Percentiles rank a stretch among this genome's conserved stretches.
Evolutionary conservation across 2,888 invertebrate species (phyloP).

Genomic region (Pollenia angustigena): DNA sequence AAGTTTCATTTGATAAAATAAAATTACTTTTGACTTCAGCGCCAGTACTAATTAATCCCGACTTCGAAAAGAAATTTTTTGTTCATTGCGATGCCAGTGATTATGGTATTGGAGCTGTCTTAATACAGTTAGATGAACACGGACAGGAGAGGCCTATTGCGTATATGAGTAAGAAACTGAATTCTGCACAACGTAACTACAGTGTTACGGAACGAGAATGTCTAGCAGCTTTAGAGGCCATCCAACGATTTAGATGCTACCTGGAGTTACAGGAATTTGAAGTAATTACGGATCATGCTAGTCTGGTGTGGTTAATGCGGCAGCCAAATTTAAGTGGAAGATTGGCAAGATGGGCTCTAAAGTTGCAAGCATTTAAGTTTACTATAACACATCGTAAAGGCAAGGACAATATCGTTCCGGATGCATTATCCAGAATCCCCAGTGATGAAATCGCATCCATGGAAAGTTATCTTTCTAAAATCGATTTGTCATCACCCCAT

Average conservation of each 20-base stretch:
- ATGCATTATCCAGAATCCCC: conserved; percentile 59
- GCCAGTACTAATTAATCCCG: neutral
- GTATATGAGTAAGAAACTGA: too few species aligned
- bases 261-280: conserved; percentile 50
- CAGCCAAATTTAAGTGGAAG: too few species aligned
- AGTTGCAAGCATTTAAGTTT: conserved; percentile 47
- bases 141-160: too few species aligned
- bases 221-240: conserved; percentile 54
- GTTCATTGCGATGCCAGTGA: conserved; percentile 13
- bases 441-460: too few species aligned
- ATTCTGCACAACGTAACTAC: too few species aligned
- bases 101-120: neutral
- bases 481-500: too few species aligned
- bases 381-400: conserved; percentile 75
- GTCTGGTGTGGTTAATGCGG: conserved; percentile 46
- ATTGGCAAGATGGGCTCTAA: too few species aligned
- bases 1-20: conserved; percentile 19
- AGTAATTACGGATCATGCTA: conserved; percentile 41
- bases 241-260: conserved; percentile 57
- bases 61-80: neutral
- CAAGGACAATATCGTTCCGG: conserved; percentile 75
- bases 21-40: conserved; percentile 16
- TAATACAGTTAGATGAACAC: neutral
- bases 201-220: neutral
- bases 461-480: too few species aligned